Base-by-base conservation (phyloP, 2,797 vertebrate genomes). In the Anomalospiza imberbis region DNA sequence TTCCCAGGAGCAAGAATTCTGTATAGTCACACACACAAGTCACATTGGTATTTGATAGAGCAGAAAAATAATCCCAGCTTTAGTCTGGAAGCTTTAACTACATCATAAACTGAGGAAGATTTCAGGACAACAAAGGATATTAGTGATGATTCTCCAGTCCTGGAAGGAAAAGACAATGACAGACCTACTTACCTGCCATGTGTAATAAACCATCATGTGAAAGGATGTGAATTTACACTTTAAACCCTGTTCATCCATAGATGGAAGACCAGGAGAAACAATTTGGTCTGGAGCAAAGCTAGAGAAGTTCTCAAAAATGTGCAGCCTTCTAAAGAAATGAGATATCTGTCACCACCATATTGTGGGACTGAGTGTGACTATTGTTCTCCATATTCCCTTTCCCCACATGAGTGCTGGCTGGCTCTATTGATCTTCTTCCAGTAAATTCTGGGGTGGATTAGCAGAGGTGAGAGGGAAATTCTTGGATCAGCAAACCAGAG, bases 361-460 rank as follows among this genome's bases (percentile, higher is more conserved):
- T 13, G 25, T 85, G 38, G 7, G 22, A 88, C 20, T 25, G 12
- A 36, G 24, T 15, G 48, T 60, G 45, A 58, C 44, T 15, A 2
- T 29, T 58, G 18, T 40, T 55, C 17, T 80, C 9, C 29, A n/a
- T 21, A 28, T 74, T 80, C 10, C 3, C 6, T 73, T 70, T 51
- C 31, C 57, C 25, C 9, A n/a, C 1, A 24, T 36, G 45, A 36
- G 4, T 71, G 22, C 10, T 18, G 1, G 21, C 32, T 31, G 0
- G 19, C 24, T 71, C 29, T 66, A 17, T 25, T 77, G 28, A 17
- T 44, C 76, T 79, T 9, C 29, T 87, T 77, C 24, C 31, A 26
- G 9, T 7, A 54, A 70, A 40, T 25, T 73, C 55, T 53, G 13
- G 4, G 3, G 11, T 36, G 4, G 16, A 74, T 12, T 58, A 67